These are phyloP conservation scores for Phaethon lepturus DNA, from an alignment of 2,113 vertebrate species.

Conservation along the genomic window DNA sequence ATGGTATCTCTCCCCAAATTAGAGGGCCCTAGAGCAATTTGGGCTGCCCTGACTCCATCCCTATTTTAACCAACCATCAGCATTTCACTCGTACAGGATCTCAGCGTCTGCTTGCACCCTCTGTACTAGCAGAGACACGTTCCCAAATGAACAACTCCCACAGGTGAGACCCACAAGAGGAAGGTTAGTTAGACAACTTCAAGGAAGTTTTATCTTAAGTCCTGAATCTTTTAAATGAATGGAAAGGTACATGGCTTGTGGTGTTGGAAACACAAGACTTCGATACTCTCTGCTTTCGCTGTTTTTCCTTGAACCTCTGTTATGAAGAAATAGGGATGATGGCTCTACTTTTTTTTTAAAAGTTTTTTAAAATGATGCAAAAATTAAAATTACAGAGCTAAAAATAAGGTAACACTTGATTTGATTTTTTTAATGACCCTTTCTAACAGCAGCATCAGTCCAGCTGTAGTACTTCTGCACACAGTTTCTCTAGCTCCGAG, in stretches of 20 bases:
- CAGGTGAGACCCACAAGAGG: accelerated
- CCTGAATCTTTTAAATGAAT: neutral
- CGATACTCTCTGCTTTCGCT: neutral
- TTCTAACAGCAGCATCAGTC: neutral
- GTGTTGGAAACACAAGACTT: neutral
- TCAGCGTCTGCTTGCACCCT: accelerated
- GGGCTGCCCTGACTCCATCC: neutral
- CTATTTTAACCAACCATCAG: neutral
- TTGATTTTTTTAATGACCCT: neutral
- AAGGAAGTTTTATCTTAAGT: neutral
- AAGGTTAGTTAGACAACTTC: neutral
- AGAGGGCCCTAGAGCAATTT: accelerated
- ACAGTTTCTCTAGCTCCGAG: neutral
- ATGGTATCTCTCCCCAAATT: accelerated
- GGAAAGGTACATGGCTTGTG: neutral
- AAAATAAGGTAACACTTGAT: neutral
- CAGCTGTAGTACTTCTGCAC: neutral
- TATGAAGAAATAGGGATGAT: neutral
- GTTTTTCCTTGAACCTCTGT: neutral
- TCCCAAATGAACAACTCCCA: neutral
- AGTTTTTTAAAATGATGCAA: neutral
- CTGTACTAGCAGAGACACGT: neutral
- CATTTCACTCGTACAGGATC: neutral
- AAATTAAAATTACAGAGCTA: neutral
- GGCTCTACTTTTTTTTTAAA: neutral